Evolutionary conservation across 1,140 invertebrate species (phyloP), one percentile per base, ranked within the genome.

Genomic region (Yoshiicerus persimilis): DNA sequence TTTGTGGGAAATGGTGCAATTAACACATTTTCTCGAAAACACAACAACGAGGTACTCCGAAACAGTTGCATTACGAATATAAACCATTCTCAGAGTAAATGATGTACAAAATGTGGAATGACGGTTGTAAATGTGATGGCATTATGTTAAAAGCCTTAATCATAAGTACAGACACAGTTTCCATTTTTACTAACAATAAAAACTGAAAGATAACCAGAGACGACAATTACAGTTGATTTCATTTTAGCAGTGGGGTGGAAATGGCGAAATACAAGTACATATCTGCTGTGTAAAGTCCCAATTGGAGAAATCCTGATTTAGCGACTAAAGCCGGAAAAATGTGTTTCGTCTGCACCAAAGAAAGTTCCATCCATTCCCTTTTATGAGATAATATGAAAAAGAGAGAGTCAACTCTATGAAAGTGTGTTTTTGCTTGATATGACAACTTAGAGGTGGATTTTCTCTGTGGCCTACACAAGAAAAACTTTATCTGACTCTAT

Each of bases 401-500:
- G 32, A 80, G 75, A 36, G 75, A 34, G 30, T 23, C 20, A 36
- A 80, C 34, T 34, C 6, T n/a, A 80, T 34, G 32, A 80, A 38
- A 80, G 86, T 77, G 32, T 87, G 86, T 87, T 77, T 36, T 70
- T 36, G 36, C 64, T 87, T 87, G 86, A 87, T 87, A 87, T 70
- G 86, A 87, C 64, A 70, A 87, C 86, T 87, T 87, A 87, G 30
- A 87, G 62, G 41, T 80, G 75, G 75, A 80, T 80, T 80, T 80
- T 38, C 34, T 80, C 75, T n/a, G 64, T 32, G 70, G 64, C 25
- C 66, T 87, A 38, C 75, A 80, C 62, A 87, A 39, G 86, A 70
- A 75, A 87, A 87, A 87, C 64, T 87, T 87, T 87, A 87, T 87
- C 86, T 70, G 86, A 86, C 85, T 86, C 47, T 70, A 86, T 86